These are phyloP conservation scores for Sebastes wilsoni DNA, from an alignment of 2,797 vertebrate species.

Conservation along the genomic window DNA sequence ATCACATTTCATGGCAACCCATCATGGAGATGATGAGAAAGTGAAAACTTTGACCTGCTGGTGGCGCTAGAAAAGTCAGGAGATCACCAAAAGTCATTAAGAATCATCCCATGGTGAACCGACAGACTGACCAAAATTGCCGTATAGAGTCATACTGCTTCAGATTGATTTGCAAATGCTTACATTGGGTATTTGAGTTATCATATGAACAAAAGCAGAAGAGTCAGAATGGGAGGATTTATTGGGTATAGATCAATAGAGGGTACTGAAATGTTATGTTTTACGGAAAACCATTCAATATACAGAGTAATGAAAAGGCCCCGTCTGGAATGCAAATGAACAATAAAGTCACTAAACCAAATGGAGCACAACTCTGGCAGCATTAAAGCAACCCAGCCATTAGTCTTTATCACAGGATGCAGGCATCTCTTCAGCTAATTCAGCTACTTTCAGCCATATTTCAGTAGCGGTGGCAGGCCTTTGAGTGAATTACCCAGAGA, in stretches of 20 bases:
- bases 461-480: slow-evolving; percentile 34
- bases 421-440: slow-evolving; percentile 38
- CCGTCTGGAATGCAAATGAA: not conserved
- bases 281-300: slow-evolving; percentile 19
- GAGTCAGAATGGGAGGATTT: not conserved
- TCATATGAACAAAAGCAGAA: not conserved
- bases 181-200: not conserved
- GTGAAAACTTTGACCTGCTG: not conserved
- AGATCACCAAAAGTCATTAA: not conserved
- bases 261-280: not conserved
- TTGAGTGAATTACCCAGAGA: slow-evolving; percentile 50
- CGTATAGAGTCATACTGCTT: not conserved
- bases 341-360: slow-evolving; percentile 13
- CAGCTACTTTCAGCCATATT: slow-evolving; percentile 45
- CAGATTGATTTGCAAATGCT: not conserved
- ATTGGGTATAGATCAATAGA: slow-evolving; percentile 5
- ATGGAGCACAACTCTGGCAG: slow-evolving; percentile 29
- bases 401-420: slow-evolving; percentile 38
- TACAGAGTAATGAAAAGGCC: not conserved
- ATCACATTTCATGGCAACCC: not conserved
- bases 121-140: not conserved
- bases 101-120: not conserved
- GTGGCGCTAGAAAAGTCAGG: not conserved
- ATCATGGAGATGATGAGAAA: not conserved
- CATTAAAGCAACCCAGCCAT: slow-evolving; percentile 2